Evolutionary conservation across 2,888 invertebrate species (phyloP).

Genomic region (Tipula confusa): DNA sequence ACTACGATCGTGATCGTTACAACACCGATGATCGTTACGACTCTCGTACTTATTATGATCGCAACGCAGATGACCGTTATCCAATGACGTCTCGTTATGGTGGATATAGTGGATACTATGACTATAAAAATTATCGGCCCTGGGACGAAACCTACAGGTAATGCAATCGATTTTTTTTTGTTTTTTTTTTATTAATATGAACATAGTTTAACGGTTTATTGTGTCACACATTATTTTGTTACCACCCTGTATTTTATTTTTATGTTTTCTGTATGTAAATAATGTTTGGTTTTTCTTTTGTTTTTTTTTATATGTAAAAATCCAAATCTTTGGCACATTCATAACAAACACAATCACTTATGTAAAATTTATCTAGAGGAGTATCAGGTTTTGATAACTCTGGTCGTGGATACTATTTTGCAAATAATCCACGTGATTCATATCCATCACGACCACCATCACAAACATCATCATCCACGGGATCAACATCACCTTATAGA

Average conservation of each 20-base stretch:
- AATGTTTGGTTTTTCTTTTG: background rate
- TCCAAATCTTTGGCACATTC: conserved; percentile 28
- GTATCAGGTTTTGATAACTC: conserved; percentile 61
- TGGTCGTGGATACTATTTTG: conserved; percentile 61
- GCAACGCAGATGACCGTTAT: conserved; percentile 45
- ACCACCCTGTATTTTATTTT: background rate
- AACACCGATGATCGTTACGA: conserved; percentile 37
- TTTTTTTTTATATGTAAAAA: conserved; percentile 29
- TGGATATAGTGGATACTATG: conserved; percentile 40
- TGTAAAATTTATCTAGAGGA: conserved; percentile 48
- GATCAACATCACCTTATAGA: conserved; percentile 34
- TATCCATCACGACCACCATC: conserved; percentile 34
- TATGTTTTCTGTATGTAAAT: conserved; percentile 20
- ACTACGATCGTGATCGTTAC: conserved; percentile 40
- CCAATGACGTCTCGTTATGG: conserved; percentile 39
- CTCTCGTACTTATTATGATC: conserved; percentile 41
- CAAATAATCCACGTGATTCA: conserved; percentile 49
- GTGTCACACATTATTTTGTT: background rate
- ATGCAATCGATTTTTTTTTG: too few species aligned
- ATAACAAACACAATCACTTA: conserved; percentile 29
- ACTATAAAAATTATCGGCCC: conserved; percentile 48
- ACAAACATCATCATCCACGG: conserved; percentile 33
- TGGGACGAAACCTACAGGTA: conserved; percentile 51
- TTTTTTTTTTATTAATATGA: background rate
- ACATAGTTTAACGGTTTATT: background rate